Percentiles rank a stretch among this genome's conserved stretches.
phyloP scores from a whole-genome alignment of 2,888 invertebrate genomes.

The Stratiomys singularior region DNA sequence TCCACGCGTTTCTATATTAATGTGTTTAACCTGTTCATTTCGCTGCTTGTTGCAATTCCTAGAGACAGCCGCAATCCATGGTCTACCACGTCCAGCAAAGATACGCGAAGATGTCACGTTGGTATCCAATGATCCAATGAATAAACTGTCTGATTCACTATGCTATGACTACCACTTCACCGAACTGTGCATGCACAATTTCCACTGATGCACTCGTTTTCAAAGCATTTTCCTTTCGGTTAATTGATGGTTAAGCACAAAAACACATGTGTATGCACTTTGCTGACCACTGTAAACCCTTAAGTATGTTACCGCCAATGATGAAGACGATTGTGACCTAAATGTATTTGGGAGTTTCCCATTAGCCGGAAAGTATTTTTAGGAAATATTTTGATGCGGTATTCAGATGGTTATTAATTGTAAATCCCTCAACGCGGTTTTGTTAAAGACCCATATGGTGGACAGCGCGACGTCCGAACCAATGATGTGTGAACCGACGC shows the following conservation, averaged over 20 bases:
- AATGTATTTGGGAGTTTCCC: too few relatives aligned
- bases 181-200: not conserved
- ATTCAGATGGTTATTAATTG: not conserved
- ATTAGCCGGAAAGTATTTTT: too few relatives aligned
- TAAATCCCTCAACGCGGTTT: not conserved
- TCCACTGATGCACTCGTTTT: not conserved
- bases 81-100: not conserved
- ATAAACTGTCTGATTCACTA: not conserved
- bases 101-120: not conserved
- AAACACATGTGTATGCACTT: not conserved
- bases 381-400: not conserved
- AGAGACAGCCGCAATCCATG: conserved; percentile 1
- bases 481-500: conserved; percentile 33
- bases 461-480: conserved; percentile 11
- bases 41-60: conserved; percentile 17
- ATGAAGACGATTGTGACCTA: not conserved
- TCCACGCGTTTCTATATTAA: not conserved
- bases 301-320: not conserved
- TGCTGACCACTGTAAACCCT: not conserved
- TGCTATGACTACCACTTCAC: not conserved
- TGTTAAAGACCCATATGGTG: not conserved
- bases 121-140: not conserved
- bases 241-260: not conserved
- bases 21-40: conserved; percentile 2
- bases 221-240: not conserved